phyloP scores from a whole-genome alignment of 2,113 vertebrate genomes.

The Plotosus lineatus region DNA sequence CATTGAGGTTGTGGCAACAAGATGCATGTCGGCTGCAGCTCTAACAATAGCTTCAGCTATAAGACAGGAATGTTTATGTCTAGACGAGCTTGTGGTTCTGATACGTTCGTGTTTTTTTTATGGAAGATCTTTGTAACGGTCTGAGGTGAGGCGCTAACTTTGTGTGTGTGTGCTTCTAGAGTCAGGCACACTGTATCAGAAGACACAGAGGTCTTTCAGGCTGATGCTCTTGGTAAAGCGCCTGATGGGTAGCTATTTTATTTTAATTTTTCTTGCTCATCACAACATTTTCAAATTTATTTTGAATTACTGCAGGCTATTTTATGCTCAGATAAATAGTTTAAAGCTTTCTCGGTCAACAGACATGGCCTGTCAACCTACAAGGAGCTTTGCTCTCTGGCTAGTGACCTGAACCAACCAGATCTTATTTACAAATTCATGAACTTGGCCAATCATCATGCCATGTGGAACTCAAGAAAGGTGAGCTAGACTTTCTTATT shows the following conservation, averaged over 20 bases:
- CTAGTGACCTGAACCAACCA: conserved; percentile 96
- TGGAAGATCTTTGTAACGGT: neutral
- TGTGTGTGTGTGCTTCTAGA: conserved; percentile 64
- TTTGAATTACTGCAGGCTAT: neutral
- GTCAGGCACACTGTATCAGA: conserved; percentile 86
- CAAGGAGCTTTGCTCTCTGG: conserved; percentile 95
- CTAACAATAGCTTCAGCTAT: neutral
- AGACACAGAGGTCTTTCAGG: conserved; percentile 94
- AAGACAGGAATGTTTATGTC: too few species aligned
- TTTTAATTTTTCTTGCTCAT: neutral
- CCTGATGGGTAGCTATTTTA: conserved; percentile 86
- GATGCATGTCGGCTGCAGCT: neutral
- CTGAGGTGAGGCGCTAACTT: neutral
- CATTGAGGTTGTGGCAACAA: neutral
- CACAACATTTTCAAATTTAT: neutral
- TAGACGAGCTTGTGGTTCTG: too few species aligned
- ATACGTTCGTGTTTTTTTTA: neutral
- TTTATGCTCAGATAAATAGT: neutral
- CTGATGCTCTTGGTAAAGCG: conserved; percentile 87
- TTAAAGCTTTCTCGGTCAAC: conserved; percentile 46
- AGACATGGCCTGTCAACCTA: conserved; percentile 95
- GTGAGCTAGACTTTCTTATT: conserved; percentile 63
- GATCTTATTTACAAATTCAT: conserved; percentile 99
- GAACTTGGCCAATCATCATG: conserved; percentile 98
- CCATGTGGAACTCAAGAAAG: conserved; percentile 99